Conservation (phyloP, 2,888 invertebrate species). For the Caenorhabditis wallacei region DNA sequence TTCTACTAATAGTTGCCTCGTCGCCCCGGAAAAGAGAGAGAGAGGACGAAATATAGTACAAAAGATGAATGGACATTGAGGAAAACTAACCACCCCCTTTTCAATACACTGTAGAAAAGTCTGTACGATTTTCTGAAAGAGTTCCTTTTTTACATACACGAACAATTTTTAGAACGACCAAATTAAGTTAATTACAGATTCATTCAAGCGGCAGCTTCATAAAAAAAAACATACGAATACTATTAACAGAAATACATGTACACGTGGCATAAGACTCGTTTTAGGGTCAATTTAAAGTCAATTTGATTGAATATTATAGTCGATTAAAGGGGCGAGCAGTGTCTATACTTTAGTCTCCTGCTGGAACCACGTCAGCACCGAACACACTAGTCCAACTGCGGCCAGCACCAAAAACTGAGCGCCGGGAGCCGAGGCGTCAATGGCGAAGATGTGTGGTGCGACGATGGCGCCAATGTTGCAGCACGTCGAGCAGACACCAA, state of each 20-base stretch:
- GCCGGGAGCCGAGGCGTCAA: slow-evolving; percentile 25
- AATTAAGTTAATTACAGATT: background rate
- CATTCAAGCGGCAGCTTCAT: background rate
- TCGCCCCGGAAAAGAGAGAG: slow-evolving; percentile 3
- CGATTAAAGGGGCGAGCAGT: background rate
- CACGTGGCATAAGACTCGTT: slow-evolving; percentile 25
- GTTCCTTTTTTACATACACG: too few species aligned
- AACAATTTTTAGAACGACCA: too few species aligned
- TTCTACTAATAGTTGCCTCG: slow-evolving; percentile 21
- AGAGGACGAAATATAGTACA: slow-evolving; percentile 12
- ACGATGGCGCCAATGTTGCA: slow-evolving; percentile 65
- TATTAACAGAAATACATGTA: slow-evolving; percentile 16
- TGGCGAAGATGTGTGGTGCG: slow-evolving; percentile 53
- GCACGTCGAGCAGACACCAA: slow-evolving; percentile 67
- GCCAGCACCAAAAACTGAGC: slow-evolving; percentile 43
- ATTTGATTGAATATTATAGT: slow-evolving; percentile 1
- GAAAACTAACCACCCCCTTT: background rate
- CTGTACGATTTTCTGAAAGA: background rate
- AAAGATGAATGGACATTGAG: slow-evolving; percentile 15
- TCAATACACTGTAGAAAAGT: background rate
- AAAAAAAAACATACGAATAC: background rate
- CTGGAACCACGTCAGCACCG: slow-evolving; percentile 37
- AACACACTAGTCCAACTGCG: slow-evolving; percentile 22
- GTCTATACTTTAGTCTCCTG: slow-evolving; percentile 52
- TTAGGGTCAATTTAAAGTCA: background rate